These are phyloP conservation scores for Diarsia dahlii DNA, from an alignment of 2,888 invertebrate genomes.

Conservation along the genomic window DNA sequence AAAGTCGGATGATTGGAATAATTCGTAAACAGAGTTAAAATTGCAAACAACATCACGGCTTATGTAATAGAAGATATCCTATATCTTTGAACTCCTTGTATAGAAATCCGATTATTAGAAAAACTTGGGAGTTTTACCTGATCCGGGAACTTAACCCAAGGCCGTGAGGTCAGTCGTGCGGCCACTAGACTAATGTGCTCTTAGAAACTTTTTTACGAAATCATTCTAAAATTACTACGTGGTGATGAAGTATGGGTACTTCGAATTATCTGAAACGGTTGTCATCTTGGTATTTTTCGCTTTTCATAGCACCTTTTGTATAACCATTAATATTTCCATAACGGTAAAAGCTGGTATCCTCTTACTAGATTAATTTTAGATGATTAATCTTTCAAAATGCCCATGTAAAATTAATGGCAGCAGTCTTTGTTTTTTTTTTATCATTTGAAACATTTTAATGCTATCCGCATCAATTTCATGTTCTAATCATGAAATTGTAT, in stretches of 20 bases:
- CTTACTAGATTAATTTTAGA: slow-evolving; percentile 7
- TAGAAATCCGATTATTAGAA: background rate
- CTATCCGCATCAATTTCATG: no score
- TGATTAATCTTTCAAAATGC: background rate
- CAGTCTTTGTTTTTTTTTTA: background rate
- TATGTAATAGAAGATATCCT: no score
- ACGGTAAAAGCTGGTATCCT: background rate
- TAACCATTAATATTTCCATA: background rate
- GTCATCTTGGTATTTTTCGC: background rate
- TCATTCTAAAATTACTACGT: background rate
- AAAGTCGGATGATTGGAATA: slow-evolving; percentile 49
- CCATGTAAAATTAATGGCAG: no score
- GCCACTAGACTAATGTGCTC: background rate
- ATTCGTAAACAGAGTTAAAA: slow-evolving; percentile 16
- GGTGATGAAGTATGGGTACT: background rate
- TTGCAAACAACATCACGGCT: background rate
- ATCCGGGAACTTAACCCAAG: background rate
- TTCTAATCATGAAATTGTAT: background rate
- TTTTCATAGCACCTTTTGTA: background rate
- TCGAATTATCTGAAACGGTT: background rate
- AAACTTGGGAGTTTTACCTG: background rate
- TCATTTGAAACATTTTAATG: no score
- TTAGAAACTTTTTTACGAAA: background rate
- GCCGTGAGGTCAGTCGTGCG: background rate
- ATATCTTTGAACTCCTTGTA: no score